Evolutionary conservation across 2,113 vertebrate genomes (phyloP), one percentile per base, ranked within the genome.

Genomic region (Orthonyx spaldingii): DNA sequence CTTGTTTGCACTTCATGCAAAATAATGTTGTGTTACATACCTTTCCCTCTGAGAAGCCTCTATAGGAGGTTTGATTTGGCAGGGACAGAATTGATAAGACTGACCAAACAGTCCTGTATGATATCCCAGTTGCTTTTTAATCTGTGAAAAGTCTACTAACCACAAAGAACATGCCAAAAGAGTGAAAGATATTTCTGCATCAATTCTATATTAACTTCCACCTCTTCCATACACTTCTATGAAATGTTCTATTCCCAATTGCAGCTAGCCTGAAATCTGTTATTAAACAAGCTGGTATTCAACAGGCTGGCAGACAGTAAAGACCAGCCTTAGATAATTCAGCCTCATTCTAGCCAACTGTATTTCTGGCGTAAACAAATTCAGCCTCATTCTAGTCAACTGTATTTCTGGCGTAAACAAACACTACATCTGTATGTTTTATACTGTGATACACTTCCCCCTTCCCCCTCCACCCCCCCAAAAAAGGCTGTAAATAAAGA

Each of bases 321-420:
- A 96, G 64, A 93, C 19, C n/a, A 91, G 35, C 64, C 84, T 76
- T 69, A 96, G 79, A 90, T 63, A 96, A 94, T 78, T 95, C 44
- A 65, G 41, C 30, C 16, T 93, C 64, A 77, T 71, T 39, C 35
- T 17, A 60, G n/a, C 12, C 53, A 96, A 32, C 4, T 52, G 19
- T 37, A 84, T 76, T 96, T 95, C 84, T 93, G 11, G 32, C n/a
- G n/a, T n/a, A n/a, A n/a, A n/a, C n/a, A n/a, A 96, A 94, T 78
- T 95, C 44, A 65, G 41, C 30, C 16, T 93, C 64, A 77, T 71
- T 39, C 35, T 17, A 60, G n/a, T 11, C 53, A 96, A 32, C 4
- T 52, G 19, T 37, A 84, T 76, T 96, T 95, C 84, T 93, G 11
- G 32, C 81, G 77, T 53, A 16, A 88, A 79, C 68, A 37, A 89